A percentile compares a stretch with the other conserved stretches of the same genome.
These are phyloP conservation scores for Tachina grossa DNA, from an alignment of 2,888 invertebrate genomes.

Conservation along the genomic window DNA sequence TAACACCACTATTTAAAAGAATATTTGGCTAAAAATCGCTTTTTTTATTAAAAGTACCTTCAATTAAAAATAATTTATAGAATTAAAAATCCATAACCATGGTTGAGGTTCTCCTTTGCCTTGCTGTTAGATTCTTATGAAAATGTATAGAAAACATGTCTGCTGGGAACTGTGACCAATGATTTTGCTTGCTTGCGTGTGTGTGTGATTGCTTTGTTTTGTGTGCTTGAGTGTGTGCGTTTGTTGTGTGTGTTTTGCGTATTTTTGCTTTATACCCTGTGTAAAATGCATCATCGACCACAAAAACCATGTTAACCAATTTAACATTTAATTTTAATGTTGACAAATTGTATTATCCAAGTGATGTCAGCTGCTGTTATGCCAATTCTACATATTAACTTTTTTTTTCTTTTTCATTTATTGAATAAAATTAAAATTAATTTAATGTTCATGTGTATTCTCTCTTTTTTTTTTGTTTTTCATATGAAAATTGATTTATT, in stretches of 20 bases:
- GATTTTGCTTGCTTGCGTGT: background rate
- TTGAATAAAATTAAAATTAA: conserved; percentile 52
- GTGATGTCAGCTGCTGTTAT: conserved; percentile 67
- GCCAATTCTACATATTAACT: conserved; percentile 51
- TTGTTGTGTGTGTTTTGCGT: conserved; percentile 13
- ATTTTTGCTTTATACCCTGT: conserved; percentile 41
- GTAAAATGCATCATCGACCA: conserved; percentile 63
- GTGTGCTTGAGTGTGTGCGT: background rate
- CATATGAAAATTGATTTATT: conserved; percentile 15
- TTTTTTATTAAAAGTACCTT: too few species aligned
- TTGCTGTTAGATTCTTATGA: background rate
- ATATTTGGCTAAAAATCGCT: too few species aligned
- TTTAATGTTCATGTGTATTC: conserved; percentile 21
- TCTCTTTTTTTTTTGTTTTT: background rate
- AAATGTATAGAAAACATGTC: background rate
- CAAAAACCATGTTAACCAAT: conserved; percentile 70
- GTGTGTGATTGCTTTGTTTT: background rate
- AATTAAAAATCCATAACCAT: too few species aligned
- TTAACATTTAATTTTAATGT: conserved; percentile 70
- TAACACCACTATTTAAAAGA: too few species aligned
- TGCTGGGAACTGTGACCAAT: conserved; percentile 9
- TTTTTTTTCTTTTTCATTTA: background rate
- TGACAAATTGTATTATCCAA: conserved; percentile 70
- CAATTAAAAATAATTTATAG: too few species aligned
- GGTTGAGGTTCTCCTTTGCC: too few species aligned